Evolutionary conservation across 2,797 vertebrate species (phyloP), one percentile per base, ranked within the genome.

Genomic region (Brachyalestes nurse): DNA sequence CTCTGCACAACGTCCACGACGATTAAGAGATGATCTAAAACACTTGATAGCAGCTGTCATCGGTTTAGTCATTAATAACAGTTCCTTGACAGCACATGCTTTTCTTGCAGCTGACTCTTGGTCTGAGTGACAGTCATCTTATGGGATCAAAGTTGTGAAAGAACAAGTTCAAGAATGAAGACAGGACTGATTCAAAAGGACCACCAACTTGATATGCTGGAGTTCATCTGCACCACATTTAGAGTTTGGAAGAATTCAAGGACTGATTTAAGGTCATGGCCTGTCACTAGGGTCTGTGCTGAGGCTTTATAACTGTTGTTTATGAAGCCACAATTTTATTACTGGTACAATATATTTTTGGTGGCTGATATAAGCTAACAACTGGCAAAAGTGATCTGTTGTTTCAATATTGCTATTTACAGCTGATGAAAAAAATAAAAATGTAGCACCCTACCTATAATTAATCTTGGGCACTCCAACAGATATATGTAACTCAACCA

Each of bases 11-110:
- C 78, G 76, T 83, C 49, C 49, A 53, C 61, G 77, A 14, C 47
- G 51, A 65, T 80, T n/a, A 60, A 78, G 81, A 67, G 40, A 81
- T 78, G 70, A 38, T 78, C 19, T 47, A 76, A 77, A 77, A 69
- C 71, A 80, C 62, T 73, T 70, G 51, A 64, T 53, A 47, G 58
- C 62, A 75, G 21, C 47, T 73, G 67, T 78, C 73, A 81, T 66
- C 49, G 57, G 64, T 82, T 70, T 55, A 53, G 55, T 83, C 58
- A 86, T 85, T 75, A 78, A 80, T 62, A 82, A 65, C n/a, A 61
- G 66, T 58, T 45, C 14, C 12, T 19, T 73, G 70, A 83, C 76
- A 25, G 47, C 34, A 7, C 16, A 72, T 38, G 57, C 34, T 72
- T 64, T 62, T 5, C 28, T 64, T 58, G 75, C 57, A 57, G 55